These are phyloP conservation scores for Blennius ocellaris DNA, from an alignment of 2,113 vertebrate species.

Conservation along the genomic window DNA sequence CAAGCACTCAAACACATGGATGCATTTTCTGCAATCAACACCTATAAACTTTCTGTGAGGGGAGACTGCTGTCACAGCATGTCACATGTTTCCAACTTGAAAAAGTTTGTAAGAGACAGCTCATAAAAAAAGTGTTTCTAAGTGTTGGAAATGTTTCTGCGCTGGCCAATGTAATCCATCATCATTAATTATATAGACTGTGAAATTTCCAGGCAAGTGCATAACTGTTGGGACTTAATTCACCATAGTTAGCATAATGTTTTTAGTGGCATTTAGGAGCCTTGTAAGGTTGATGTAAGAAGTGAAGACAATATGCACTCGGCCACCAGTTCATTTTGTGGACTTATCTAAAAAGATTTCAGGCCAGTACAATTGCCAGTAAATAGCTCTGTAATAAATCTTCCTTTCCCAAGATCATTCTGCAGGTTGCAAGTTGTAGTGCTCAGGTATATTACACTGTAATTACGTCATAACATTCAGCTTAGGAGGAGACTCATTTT, in stretches of 20 bases:
- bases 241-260: neutral
- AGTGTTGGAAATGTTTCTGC: constrained; percentile 1
- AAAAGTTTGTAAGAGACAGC: constrained; percentile 11
- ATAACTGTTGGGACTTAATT: constrained; percentile 9
- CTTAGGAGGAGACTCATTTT: too few species aligned
- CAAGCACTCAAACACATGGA: constrained; percentile 10
- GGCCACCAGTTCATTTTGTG: neutral
- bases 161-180: constrained; percentile 23
- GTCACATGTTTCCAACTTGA: neutral
- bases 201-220: neutral
- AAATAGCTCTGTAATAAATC: constrained; percentile 3
- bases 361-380: neutral
- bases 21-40: constrained; percentile 8
- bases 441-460: constrained; percentile 2
- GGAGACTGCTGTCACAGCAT: neutral
- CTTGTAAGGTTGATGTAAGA: constrained; percentile 1
- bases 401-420: neutral
- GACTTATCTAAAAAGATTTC: constrained; percentile 3
- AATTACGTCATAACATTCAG: constrained; percentile 1
- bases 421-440: constrained; percentile 3
- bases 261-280: constrained; percentile 9
- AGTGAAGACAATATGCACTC: neutral
- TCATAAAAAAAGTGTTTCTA: neutral
- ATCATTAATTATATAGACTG: constrained; percentile 8
- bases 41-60: constrained; percentile 8